Base-by-base conservation (phyloP, 2,113 vertebrate species). In the Clinocottus analis region DNA sequence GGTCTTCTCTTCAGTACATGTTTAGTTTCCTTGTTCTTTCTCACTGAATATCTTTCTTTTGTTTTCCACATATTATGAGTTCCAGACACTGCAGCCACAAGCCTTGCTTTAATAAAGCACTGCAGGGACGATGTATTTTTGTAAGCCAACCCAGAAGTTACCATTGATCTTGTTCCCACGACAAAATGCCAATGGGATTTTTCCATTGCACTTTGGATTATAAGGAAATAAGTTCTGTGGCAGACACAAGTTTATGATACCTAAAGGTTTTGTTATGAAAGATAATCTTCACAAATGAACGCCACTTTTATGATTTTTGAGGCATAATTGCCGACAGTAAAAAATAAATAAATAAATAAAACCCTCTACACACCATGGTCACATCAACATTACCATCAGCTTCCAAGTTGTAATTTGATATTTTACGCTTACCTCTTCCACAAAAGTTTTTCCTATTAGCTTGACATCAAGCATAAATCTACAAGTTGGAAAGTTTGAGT, bases 11-110 rank as follows among this genome's bases (percentile, higher is more conserved):
- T 39, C 35, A 37, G 41, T 43, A 6, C 43, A 4, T 31, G 64
- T 37, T 68, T 0, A 39, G 35, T 47, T 73, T 6, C 4, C 55
- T 16, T 59, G 39, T 69, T 77, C 8, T 41, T 43, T 60, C n/a
- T 31, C 3, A 16, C 43, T 25, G 31, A 66, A 33, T 59, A 37
- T 66, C 14, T 75, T 53, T 55, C 9, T 37, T 5, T 33, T 60
- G 21, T 35, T 70, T 73, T 78, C 6, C 31, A 31, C 47, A 58
- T 27, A n/a, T 56, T 58, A 56, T 59, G 13, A 29, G 21, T 73
- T 65, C n/a, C 51, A 72, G 70, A 72, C 35, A n/a, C 35, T 45
- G 56, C 2, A 25, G 51, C 47, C 55, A 65, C 56, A 80, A 61
- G 35, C 31, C 43, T 61, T 66, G 1, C 41, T 43, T 71, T 25